Conservation (phyloP, 2,888 invertebrate species). For the Stomorhina lunata region DNA sequence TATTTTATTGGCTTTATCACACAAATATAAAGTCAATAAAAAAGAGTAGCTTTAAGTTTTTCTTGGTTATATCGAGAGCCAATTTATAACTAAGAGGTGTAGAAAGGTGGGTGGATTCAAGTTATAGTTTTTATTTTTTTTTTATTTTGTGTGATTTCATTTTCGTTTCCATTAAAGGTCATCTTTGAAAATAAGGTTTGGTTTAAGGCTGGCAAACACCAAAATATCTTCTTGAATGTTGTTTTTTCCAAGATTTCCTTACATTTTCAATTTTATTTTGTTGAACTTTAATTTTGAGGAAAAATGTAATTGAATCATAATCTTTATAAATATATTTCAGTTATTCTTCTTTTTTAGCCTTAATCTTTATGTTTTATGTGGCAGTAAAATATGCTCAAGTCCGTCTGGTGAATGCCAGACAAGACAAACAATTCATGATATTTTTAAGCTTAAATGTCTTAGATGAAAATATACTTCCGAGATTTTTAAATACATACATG, state of each 20-base stretch:
- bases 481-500: too few species aligned
- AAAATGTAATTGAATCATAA: conserved; percentile 63
- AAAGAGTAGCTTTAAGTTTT: conserved; percentile 17
- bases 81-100: conserved; percentile 51
- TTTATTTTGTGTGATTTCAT: conserved; percentile 15
- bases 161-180: conserved; percentile 48
- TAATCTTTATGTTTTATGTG: conserved; percentile 49
- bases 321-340: conserved; percentile 44
- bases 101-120: conserved; percentile 63
- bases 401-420: conserved; percentile 47
- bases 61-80: not conserved
- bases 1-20: conserved; percentile 54
- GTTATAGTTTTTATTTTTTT: conserved; percentile 31
- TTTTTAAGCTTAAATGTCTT: conserved; percentile 21
- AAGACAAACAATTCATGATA: conserved; percentile 45
- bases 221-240: not conserved
- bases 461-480: not conserved
- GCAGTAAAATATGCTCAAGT: not conserved
- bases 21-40: conserved; percentile 50
- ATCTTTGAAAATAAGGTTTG: conserved; percentile 43
- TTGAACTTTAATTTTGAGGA: conserved; percentile 53
- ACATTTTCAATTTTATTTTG: conserved; percentile 43
- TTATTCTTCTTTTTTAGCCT: not conserved
- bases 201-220: conserved; percentile 25
- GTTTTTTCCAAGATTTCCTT: not conserved